Percentiles rank a stretch among this genome's conserved stretches.
phyloP scores from a whole-genome alignment of 35 echinoderm and acorn worm species.

The Lytechinus pictus region DNA sequence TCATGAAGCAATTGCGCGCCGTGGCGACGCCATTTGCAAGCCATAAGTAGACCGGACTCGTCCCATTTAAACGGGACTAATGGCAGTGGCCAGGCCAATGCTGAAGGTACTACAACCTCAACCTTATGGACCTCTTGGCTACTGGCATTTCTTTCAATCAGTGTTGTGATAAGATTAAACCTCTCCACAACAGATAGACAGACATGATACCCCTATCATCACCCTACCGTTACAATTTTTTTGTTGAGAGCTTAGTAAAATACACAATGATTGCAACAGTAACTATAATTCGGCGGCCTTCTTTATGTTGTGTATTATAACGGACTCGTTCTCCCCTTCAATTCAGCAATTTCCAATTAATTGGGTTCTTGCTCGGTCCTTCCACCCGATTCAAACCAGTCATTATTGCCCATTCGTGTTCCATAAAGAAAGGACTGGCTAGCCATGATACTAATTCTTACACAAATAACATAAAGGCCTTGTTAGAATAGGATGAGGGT shows the following conservation, averaged over 20 bases:
- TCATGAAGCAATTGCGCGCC: background rate
- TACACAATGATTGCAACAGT: slow-evolving; percentile 19
- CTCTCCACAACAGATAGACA: background rate
- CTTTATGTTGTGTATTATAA: slow-evolving; percentile 16
- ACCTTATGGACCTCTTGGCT: background rate
- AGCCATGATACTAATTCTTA: background rate
- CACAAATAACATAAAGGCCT: background rate
- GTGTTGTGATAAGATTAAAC: slow-evolving; percentile 12
- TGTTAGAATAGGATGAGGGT: background rate
- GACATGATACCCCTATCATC: background rate
- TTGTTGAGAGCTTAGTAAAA: slow-evolving; percentile 28
- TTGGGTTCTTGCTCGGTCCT: background rate
- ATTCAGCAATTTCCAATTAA: background rate
- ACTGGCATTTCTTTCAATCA: background rate
- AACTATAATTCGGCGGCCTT: background rate
- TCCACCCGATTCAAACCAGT: background rate
- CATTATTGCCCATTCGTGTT: background rate
- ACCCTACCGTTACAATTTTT: background rate
- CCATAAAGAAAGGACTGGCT: background rate
- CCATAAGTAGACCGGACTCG: background rate
- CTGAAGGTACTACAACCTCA: background rate
- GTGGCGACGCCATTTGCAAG: background rate
- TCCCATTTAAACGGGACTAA: background rate
- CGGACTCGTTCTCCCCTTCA: background rate
- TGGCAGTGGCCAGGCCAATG: background rate